Percentiles rank a stretch among this genome's conserved stretches.
phyloP scores from a whole-genome alignment of 2,113 vertebrate species.

The Microtus oregoni region DNA sequence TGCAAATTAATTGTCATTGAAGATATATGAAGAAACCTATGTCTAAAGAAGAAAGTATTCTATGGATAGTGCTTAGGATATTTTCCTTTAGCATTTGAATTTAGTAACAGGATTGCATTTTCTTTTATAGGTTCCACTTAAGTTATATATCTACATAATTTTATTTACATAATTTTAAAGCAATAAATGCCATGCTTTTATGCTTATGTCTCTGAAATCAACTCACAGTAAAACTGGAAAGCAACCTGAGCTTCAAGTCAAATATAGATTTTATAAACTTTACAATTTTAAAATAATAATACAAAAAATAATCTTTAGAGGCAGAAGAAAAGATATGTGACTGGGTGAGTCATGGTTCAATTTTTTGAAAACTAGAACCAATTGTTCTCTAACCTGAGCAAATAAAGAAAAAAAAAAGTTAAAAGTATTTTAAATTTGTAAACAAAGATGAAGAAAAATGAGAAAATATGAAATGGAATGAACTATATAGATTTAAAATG shows the following conservation, averaged over 20 bases:
- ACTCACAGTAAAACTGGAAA: background rate
- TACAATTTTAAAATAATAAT: constrained; percentile 41
- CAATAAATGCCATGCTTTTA: background rate
- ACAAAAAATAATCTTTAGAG: background rate
- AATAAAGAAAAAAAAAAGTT: background rate
- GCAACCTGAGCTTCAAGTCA: background rate
- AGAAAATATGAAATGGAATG: constrained; percentile 26
- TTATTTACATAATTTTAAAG: constrained; percentile 33
- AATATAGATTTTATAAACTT: constrained; percentile 31
- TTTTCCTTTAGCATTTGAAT: background rate
- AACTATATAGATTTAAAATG: background rate
- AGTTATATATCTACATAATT: background rate
- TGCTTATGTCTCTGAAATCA: constrained; percentile 10
- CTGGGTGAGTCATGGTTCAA: background rate
- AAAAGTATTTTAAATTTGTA: constrained; percentile 1
- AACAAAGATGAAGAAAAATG: constrained; percentile 29
- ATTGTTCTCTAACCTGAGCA: background rate
- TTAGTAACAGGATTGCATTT: background rate
- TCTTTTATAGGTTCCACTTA: background rate
- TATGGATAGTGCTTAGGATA: background rate
- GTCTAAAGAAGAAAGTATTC: background rate
- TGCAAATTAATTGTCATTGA: background rate
- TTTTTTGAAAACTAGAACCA: background rate
- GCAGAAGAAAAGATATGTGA: background rate
- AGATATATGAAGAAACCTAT: background rate